phyloP scores from a whole-genome alignment of 2,113 vertebrate genomes.

The Polypterus senegalus region DNA sequence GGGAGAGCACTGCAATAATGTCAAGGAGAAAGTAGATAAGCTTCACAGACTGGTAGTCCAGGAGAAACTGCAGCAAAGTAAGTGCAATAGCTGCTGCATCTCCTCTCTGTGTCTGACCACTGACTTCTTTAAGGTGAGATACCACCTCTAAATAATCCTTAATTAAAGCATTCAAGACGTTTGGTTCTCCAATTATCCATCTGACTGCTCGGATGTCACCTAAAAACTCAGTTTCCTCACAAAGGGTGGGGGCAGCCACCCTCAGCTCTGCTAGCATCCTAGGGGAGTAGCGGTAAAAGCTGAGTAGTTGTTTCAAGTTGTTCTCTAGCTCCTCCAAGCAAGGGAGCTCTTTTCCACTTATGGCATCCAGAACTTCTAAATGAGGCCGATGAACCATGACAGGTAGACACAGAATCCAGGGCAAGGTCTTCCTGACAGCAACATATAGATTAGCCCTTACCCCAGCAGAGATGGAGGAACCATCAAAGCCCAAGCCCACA shows the following conservation, averaged over 20 bases:
- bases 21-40: constrained; percentile 92
- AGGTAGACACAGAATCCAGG: constrained; percentile 84
- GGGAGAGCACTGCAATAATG: constrained; percentile 77
- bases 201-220: constrained; percentile 82
- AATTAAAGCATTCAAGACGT: constrained; percentile 85
- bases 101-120: constrained; percentile 77
- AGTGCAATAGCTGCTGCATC: constrained; percentile 83
- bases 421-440: constrained; percentile 76
- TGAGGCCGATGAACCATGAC: constrained; percentile 89
- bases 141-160: constrained; percentile 93
- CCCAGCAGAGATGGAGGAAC: constrained; percentile 69
- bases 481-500: constrained; percentile 75
- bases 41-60: constrained; percentile 92
- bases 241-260: constrained; percentile 71
- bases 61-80: constrained; percentile 83
- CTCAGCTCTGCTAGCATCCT: constrained; percentile 81
- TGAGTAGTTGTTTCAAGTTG: constrained; percentile 86
- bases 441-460: constrained; percentile 76
- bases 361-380: constrained; percentile 80
- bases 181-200: constrained; percentile 92
- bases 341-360: constrained; percentile 83
- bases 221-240: constrained; percentile 83
- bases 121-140: constrained; percentile 82
- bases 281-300: constrained; percentile 90
- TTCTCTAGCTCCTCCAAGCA: constrained; percentile 90